phyloP scores from a whole-genome alignment of 1,140 invertebrate genomes.

The Eurytemora carolleeae region DNA sequence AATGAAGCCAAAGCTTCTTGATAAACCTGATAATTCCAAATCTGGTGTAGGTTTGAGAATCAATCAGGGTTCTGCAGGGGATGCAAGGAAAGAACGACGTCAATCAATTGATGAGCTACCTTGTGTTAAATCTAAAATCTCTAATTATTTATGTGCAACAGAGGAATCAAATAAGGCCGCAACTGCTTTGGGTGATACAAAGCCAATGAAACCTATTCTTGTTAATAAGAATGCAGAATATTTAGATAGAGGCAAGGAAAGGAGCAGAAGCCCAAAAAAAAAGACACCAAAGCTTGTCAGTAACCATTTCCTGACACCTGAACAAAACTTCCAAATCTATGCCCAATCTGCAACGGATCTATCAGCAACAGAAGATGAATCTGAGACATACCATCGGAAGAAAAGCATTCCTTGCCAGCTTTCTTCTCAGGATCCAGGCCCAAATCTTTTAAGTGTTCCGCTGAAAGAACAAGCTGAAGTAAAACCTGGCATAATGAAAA shows the following conservation, averaged over 20 bases:
- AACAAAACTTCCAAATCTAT: conserved; percentile 4
- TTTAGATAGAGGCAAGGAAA: too few relatives aligned
- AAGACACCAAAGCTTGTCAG: not conserved
- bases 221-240: not conserved
- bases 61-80: not conserved
- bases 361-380: conserved; percentile 13
- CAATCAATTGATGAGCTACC: not conserved
- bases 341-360: conserved; percentile 11
- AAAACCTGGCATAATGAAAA: conserved; percentile 1
- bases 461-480: not conserved
- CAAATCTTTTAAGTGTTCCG: not conserved
- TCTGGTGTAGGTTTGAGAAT: not conserved
- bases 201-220: not conserved
- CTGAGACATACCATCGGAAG: not conserved
- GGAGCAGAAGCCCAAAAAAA: not conserved
- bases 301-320: not conserved
- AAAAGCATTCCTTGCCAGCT: not conserved
- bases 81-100: not conserved
- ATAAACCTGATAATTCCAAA: not conserved
- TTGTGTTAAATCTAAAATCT: not conserved
- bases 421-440: not conserved
- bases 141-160: not conserved
- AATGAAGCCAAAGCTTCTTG: conserved; percentile 6
- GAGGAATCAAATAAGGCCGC: not conserved
- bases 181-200: not conserved